A percentile compares a stretch with the other conserved stretches of the same genome.
Conservation (phyloP, 2,113 vertebrate species). For the Ceyx melanurus region DNA sequence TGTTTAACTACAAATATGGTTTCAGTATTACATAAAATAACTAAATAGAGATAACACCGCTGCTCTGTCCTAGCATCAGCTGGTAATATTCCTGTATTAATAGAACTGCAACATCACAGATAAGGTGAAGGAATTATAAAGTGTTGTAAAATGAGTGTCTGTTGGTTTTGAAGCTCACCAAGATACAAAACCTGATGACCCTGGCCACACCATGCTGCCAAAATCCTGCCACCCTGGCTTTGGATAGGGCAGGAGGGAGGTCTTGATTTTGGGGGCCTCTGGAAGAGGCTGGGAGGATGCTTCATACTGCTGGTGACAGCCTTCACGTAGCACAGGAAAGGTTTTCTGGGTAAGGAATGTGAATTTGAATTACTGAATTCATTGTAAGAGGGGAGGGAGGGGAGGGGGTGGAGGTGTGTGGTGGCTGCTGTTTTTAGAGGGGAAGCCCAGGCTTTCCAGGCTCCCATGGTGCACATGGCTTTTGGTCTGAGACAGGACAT, state of each 20-base stretch:
- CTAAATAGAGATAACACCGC: constrained; percentile 17
- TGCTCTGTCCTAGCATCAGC: not conserved
- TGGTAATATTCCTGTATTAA: constrained; percentile 45
- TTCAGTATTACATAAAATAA: constrained; percentile 29
- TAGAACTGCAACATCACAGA: not conserved
- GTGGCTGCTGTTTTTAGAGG: not conserved
- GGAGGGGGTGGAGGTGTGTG: not conserved
- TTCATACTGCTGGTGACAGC: not conserved
- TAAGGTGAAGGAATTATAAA: not conserved
- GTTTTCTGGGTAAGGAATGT: not conserved
- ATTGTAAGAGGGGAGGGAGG: not conserved
- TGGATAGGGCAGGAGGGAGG: not conserved
- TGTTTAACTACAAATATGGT: constrained; percentile 33
- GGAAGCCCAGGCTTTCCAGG: not conserved
- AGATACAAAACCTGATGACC: not conserved
- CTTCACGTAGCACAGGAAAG: accelerated
- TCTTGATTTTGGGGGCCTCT: not conserved
- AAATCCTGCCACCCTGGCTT: not conserved
- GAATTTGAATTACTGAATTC: not conserved
- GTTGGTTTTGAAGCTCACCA: not conserved
- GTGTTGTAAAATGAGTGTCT: accelerated
- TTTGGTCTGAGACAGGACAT: not conserved
- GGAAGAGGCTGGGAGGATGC: not conserved
- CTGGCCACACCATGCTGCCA: not conserved
- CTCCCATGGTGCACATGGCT: not conserved